Percentiles rank a stretch among this genome's conserved stretches.
phyloP scores from a whole-genome alignment of 2,113 vertebrate species.

The Pangasianodon gigas region DNA sequence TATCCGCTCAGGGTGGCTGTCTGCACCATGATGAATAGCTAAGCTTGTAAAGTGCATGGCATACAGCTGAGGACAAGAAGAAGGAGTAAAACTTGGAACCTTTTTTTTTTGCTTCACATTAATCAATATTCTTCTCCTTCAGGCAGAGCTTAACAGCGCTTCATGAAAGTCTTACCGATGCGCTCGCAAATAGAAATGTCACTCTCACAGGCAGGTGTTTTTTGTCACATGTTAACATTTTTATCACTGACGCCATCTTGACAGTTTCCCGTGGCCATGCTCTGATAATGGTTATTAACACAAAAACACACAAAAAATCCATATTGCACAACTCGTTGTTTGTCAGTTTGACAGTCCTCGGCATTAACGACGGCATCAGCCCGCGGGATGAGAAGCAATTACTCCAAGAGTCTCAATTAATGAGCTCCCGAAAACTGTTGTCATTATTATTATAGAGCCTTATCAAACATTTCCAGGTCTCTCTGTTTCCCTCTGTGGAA shows the following conservation, averaged over 20 bases:
- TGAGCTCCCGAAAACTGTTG: constrained; percentile 76
- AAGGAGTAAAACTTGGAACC: constrained; percentile 40
- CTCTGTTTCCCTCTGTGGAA: constrained; percentile 60
- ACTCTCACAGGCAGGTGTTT: constrained; percentile 72
- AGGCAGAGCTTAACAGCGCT: constrained; percentile 69
- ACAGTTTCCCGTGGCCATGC: constrained; percentile 75
- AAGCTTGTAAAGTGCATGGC: constrained; percentile 30
- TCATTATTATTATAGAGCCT: constrained; percentile 74
- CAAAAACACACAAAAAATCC: constrained; percentile 72
- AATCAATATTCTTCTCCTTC: constrained; percentile 73
- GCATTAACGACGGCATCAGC: constrained; percentile 74
- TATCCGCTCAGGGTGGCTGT: background rate
- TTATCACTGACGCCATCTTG: constrained; percentile 79
- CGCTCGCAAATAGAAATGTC: constrained; percentile 72
- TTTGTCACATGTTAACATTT: constrained; percentile 75
- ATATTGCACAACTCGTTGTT: constrained; percentile 77
- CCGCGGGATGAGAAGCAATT: constrained; percentile 77
- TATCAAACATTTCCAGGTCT: constrained; percentile 76
- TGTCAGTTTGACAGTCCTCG: constrained; percentile 78
- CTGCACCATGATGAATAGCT: constrained; percentile 38
- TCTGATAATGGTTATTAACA: constrained; percentile 79
- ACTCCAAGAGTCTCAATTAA: constrained; percentile 78
- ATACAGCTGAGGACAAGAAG: constrained; percentile 52
- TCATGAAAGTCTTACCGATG: constrained; percentile 68
- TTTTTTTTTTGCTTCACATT: constrained; percentile 50